Base-by-base conservation (phyloP, 2,113 vertebrate genomes). In the Puntigrus tetrazona region DNA sequence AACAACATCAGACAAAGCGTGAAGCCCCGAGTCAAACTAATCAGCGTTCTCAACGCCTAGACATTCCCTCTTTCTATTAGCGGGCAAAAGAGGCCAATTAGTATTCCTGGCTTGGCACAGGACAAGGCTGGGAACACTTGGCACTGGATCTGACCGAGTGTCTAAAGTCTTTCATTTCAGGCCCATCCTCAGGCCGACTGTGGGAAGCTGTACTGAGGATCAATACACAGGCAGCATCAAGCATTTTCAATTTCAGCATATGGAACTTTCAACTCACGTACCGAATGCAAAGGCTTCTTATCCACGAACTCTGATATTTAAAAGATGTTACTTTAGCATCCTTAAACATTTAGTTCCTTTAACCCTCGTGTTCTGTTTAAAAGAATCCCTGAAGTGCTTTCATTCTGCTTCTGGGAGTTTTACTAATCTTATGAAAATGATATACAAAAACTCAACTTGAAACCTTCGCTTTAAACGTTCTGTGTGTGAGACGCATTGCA, bases 21-120 rank as follows among this genome's bases (percentile, higher is more conserved):
- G 63, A 75, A 88, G 74, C 47, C 73, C 73, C 1, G 63, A 77
- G 90, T 89, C 84, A 89, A 88, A 55, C 74, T 85, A 86, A 84
- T 43, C 86, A 79, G 61, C 18, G 16, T 78, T 88, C 29, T 80
- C 88, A 87, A 83, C 61, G 29, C 75, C 87, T 87, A 63, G 75
- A 84, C 83, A 87, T 31, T 81, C 80, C 88, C 90, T 92, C 90
- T 90, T 90, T 90, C 69, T 43, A 81, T 77, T 78, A 86, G 72
- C 73, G 69, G 52, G 76, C 76, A 86, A 86, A 82, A 38, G 36
- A 88, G 85, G 69, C 82, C 83, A 87, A 93, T 94, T 93, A 93
- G 89, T 88, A 93, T 93, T 94, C 90, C 88, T 93, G 92, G 92
- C 91, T 90, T 80, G 29, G 88, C 87, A 84, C 63, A 9, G 88